phyloP scores from a whole-genome alignment of 2,888 invertebrate species.

The Ectemnius cavifrons region DNA sequence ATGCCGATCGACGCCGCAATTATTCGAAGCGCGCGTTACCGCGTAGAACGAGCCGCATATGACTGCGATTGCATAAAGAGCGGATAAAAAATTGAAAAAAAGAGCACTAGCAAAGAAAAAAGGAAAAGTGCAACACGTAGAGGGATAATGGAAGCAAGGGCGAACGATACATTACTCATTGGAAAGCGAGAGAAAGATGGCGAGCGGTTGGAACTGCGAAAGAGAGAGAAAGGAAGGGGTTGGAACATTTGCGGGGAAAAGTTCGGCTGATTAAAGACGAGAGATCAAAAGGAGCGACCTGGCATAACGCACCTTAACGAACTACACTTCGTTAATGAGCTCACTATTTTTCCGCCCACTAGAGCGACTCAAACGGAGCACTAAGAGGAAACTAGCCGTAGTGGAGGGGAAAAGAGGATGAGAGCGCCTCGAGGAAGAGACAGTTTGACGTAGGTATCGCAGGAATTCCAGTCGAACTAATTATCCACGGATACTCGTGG shows the following conservation, averaged over 20 bases:
- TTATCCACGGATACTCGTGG: constrained; percentile 44
- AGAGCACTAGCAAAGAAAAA: background rate
- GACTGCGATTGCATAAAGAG: too few relatives aligned
- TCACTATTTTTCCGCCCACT: constrained; percentile 36
- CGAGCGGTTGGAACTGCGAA: background rate
- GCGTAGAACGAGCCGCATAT: background rate
- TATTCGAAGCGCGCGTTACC: constrained; percentile 24
- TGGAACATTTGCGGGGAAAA: background rate
- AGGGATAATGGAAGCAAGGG: background rate
- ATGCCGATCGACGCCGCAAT: constrained; percentile 27
- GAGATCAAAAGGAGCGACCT: background rate
- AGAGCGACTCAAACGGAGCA: constrained; percentile 28
- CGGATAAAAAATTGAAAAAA: too few relatives aligned
- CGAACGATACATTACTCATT: too few relatives aligned
- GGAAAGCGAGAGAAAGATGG: too few relatives aligned
- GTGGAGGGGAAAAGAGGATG: too few relatives aligned
- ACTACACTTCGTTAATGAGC: constrained; percentile 32
- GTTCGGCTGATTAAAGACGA: constrained; percentile 23
- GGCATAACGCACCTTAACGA: background rate
- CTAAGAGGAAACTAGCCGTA: too few relatives aligned
- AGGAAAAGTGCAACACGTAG: background rate
- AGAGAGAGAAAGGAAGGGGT: background rate
- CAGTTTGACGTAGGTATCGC: too few relatives aligned
- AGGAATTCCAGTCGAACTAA: constrained; percentile 35
- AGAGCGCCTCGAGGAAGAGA: too few relatives aligned